Evolutionary conservation across 1,140 invertebrate genomes (phyloP), one percentile per base, ranked within the genome.

Genomic region (Sitodiplosis mosellana): DNA sequence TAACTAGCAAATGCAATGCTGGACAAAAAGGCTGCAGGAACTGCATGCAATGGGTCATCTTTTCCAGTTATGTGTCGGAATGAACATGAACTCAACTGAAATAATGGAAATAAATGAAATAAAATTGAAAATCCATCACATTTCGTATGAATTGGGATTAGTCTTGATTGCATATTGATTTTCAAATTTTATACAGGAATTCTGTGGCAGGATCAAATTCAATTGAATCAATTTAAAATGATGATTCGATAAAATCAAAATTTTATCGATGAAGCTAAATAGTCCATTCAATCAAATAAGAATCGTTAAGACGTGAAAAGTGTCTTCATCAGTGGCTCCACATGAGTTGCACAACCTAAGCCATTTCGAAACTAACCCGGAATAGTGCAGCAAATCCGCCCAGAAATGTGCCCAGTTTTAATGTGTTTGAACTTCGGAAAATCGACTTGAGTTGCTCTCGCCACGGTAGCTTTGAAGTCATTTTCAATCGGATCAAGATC

Each of bases 1-100:
- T 78, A 81, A 48, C 74, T 69, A 1, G 60, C 64, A 59, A 80
- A 81, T 27, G 75, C 59, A 7, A 72, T 52, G 44, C 78, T 77
- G 4, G 76, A 76, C 22, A 80, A 48, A 47, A 80, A 56, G 45
- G 75, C 77, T 38, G 80, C 77, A 43, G 75, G 73, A 53, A 81
- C 66, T 33, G 77, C 76, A 58, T 70, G 68, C n/a, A 59, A 53
- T 18, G 71, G 57, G 40, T 73, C 70, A 63, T 82, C 77, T 51
- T 67, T 66, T 18, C 71, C 66, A 11, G 64, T 67, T 11, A 54
- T 50, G 58, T 74, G 67, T 54, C 79, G 66, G 45, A 80, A 56
- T 3, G 65, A 52, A 56, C 79, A 82, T 7, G 75, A 75, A 1
- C 70, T 52, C 44, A 72, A 54, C 78, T 81, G 52, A 42, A 70